phyloP scores from a whole-genome alignment of 2,888 invertebrate species.

The Athalia rosae region DNA sequence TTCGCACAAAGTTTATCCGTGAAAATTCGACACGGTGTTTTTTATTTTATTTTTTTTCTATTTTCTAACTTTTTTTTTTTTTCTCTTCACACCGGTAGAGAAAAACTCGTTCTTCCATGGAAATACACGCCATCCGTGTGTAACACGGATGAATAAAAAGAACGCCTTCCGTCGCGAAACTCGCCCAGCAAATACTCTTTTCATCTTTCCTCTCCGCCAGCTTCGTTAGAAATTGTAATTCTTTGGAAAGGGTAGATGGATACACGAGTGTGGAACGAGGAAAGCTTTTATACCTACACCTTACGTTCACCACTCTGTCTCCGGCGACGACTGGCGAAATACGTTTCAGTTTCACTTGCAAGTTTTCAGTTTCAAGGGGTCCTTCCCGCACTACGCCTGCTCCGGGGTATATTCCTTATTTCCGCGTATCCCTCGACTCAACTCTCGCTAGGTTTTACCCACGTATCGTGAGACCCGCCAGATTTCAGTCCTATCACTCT shows the following conservation, averaged over 20 bases:
- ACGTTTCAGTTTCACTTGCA: slow-evolving; percentile 53
- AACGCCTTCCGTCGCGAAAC: slow-evolving; percentile 31
- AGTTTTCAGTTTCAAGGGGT: slow-evolving; percentile 57
- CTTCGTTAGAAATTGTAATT: slow-evolving; percentile 39
- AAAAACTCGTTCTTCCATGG: background rate
- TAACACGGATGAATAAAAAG: slow-evolving; percentile 36
- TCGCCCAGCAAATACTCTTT: slow-evolving; percentile 29
- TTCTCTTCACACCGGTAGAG: too few species aligned
- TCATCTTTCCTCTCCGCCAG: slow-evolving; percentile 25
- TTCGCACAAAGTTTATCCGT: too few species aligned
- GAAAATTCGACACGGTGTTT: too few species aligned
- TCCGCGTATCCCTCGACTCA: slow-evolving; percentile 29
- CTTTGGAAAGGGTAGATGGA: slow-evolving; percentile 25
- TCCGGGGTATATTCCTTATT: slow-evolving; percentile 33
- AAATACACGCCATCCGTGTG: slow-evolving; percentile 22
- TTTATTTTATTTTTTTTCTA: background rate
- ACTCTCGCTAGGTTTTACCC: background rate
- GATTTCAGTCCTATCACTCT: slow-evolving; percentile 24
- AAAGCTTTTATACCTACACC: slow-evolving; percentile 35
- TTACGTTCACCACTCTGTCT: slow-evolving; percentile 33
- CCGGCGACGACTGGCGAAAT: slow-evolving; percentile 46
- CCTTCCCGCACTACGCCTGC: slow-evolving; percentile 45
- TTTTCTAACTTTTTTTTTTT: too few species aligned
- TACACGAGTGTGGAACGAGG: slow-evolving; percentile 42
- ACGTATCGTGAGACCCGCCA: slow-evolving; percentile 29